Evolutionary conservation across 2,113 vertebrate genomes (phyloP), one percentile per base, ranked within the genome.

Genomic region (Nothoprocta pentlandii): DNA sequence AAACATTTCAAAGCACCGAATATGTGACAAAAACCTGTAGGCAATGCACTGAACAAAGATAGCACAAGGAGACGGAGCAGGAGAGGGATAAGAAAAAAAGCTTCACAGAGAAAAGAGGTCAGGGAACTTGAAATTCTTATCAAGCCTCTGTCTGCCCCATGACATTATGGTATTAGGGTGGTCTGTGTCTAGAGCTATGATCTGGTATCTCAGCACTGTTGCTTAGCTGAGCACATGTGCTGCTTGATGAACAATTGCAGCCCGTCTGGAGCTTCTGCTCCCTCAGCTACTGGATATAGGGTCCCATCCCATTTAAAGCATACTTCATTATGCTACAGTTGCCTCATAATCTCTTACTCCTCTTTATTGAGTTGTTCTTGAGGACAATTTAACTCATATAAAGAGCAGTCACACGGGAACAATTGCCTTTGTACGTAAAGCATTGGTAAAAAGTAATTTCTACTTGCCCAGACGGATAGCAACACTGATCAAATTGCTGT

Each of bases 1-100:
- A 63, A 85, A 9, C 25, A 49, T 89, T 94, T 67, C 22, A 4
- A 82, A 82, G 49, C 69, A 63, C 42, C 89, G 58, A 96, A 82
- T 61, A n/a, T 36, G 13, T 58, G 56, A 71, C 63, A 80, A 64
- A 23, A 93, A 47, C 51, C 56, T 41, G 21, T 23, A 39, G 49
- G 58, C 10, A 53, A 15, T 30, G 56, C 75, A 63, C 36, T 16
- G 49, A 81, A 90, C 34, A 89, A 75, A 80, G 80, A 49, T 75
- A 71, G 69, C 15, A 30, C 14, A 56, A 68, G 67, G 66, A 62
- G 47, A 76, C 26, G 42, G 7, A 6, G 25, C 68, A 7, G 26
- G 7, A 7, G 42, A 73, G 4, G 53, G 46, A 32, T 10, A 22
- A 22, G 10, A n/a, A 22, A 53, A 3, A 66, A 15, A 74, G 11